Base-by-base conservation (phyloP, 1,140 invertebrate species). In the Hylyphantes graminicola region DNA sequence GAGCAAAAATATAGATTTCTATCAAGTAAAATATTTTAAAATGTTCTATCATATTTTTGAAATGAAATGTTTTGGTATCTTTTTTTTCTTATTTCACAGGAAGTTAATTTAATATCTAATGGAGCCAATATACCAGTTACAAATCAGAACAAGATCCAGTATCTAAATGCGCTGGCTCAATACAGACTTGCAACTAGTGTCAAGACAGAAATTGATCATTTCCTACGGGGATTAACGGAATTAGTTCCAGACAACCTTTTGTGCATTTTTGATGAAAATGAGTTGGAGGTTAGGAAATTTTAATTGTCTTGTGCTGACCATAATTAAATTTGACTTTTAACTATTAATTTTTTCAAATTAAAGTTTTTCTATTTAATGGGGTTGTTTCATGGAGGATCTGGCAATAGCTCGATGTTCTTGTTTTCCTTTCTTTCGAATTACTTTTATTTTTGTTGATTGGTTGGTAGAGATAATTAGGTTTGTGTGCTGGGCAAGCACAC, bases 231-330 rank as follows among this genome's bases (percentile, higher is more conserved):
- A 5, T 92, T 98, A 17, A 95, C 96, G 89, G 94, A 96, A 89
- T 92, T 98, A 48, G 96, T 97, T 87, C 96, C 96, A 2, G 96
- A 97, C 89, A 96, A 97, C 90, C 91, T 98, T 86, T 91, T 98
- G 73, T 95, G 95, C 88, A 97, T 97, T 89, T 98, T 98, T 90
- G 96, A 98, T 90, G 97, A 98, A 90, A 97, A 97, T 91, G 96
- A 98, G 91, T 91, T 98, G 17, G 96, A 98, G 94, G 95, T 97
- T 55, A 55, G 64, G 5, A 54, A 19, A 12, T 35, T 35, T 35
- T 35, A 35, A 35, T 35, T 35, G 5, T 35, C 35, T 35, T 35
- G 5, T 35, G 35, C 35, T 35, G 5, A 35, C 35, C 5, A 2
- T 35, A 35, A 35, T 35, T 35, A 35, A 35, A 35, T 35, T n/a